Conservation (phyloP, 2,113 vertebrate genomes). For the Triplophysa rosa region DNA sequence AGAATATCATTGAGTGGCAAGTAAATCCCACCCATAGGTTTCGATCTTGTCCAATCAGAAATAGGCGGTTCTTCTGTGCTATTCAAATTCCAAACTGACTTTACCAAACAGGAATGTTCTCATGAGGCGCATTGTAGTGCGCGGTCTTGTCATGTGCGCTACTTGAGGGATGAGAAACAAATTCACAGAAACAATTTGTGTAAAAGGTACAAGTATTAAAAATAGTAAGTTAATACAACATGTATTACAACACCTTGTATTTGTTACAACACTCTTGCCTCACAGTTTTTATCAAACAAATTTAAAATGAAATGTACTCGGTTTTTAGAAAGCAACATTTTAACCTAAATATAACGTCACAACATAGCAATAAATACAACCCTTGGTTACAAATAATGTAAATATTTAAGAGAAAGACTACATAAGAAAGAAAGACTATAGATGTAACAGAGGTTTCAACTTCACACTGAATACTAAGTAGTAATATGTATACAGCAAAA, state of each 20-base stretch:
- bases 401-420: too few relatives aligned
- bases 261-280: not conserved
- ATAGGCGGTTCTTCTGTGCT: slow-evolving; percentile 73
- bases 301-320: too few relatives aligned
- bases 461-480: too few relatives aligned
- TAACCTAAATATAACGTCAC: too few relatives aligned
- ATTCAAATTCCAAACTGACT: slow-evolving; percentile 79
- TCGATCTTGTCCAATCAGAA: slow-evolving; percentile 75
- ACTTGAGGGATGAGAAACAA: slow-evolving; percentile 4
- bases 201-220: not conserved
- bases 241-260: not conserved
- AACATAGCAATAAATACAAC: too few relatives aligned
- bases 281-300: too few relatives aligned
- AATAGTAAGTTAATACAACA: not conserved
- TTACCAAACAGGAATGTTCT: slow-evolving; percentile 77
- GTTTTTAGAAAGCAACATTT: too few relatives aligned
- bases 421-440: too few relatives aligned
- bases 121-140: slow-evolving; percentile 56
- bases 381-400: too few relatives aligned
- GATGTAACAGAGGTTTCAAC: too few relatives aligned
- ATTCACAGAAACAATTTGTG: not conserved
- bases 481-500: too few relatives aligned
- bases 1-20: slow-evolving; percentile 69
- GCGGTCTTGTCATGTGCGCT: slow-evolving; percentile 26
- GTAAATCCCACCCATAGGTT: slow-evolving; percentile 58